Conservation (phyloP, 2,113 vertebrate genomes). For the Passer montanus region DNA sequence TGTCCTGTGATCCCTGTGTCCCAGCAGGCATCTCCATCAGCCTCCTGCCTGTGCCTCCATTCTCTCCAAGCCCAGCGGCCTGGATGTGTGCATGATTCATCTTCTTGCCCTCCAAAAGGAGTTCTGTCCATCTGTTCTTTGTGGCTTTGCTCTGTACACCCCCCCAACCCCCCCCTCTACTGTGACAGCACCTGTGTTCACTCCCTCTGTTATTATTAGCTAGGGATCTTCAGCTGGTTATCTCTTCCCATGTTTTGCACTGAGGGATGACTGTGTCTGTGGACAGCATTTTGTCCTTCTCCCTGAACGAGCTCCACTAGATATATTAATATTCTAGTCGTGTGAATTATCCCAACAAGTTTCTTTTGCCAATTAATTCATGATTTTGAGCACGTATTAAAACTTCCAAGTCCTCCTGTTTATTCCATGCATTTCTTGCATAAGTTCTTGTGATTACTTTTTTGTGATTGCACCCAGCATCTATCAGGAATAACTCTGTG, state of each 20-base stretch:
- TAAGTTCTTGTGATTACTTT: conserved; percentile 27
- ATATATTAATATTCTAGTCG: conserved; percentile 37
- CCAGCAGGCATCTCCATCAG: not conserved
- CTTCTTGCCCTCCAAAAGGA: not conserved
- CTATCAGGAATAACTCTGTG: conserved; percentile 6
- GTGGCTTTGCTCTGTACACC: not conserved
- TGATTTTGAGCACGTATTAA: conserved; percentile 39
- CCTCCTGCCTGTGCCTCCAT: not conserved
- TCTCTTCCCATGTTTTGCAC: not conserved
- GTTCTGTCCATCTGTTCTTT: conserved; percentile 46
- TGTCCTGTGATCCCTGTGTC: not conserved
- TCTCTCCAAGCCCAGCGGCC: not conserved
- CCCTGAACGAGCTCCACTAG: not conserved
- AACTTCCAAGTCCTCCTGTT: conserved; percentile 57
- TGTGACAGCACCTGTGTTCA: not conserved
- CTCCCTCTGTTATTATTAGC: not conserved
- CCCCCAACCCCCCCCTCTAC: not conserved
- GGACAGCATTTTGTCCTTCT: not conserved
- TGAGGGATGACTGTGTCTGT: not conserved
- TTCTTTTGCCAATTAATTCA: conserved; percentile 38
- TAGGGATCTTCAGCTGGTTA: conserved; percentile 4
- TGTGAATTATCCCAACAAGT: conserved; percentile 35
- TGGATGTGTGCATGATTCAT: not conserved
- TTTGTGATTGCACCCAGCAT: conserved; percentile 3
- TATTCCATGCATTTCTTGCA: conserved; percentile 22